Evolutionary conservation across 2,888 invertebrate genomes (phyloP).

Genomic region (Quadroppia sp.): DNA sequence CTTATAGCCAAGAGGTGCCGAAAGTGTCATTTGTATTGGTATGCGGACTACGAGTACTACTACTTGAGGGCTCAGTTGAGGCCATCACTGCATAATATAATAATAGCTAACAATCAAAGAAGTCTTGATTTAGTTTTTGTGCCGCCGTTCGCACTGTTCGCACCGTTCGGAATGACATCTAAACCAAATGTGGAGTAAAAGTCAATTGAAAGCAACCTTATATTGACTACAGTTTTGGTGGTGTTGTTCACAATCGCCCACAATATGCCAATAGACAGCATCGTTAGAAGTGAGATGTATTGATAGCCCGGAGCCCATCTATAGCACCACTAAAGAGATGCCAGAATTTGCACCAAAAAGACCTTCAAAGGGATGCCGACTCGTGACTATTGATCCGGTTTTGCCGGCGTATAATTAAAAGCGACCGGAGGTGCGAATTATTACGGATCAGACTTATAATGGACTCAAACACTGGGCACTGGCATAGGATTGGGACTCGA

Average conservation of each 20-base stretch:
- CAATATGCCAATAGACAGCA: conserved; percentile 37
- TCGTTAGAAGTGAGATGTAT: conserved; percentile 42
- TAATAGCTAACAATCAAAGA: conserved; percentile 1
- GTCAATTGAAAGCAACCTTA: conserved; percentile 5
- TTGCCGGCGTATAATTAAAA: conserved; percentile 47
- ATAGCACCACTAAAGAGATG: conserved; percentile 30
- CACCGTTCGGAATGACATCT: conserved; percentile 22
- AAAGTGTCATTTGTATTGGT: conserved; percentile 33
- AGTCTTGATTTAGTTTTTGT: conserved; percentile 22
- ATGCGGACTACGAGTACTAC: conserved; percentile 19
- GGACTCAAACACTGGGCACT: conserved; percentile 5
- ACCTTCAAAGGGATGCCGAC: conserved; percentile 40
- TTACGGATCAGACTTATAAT: conserved; percentile 25
- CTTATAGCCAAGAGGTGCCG: conserved; percentile 22
- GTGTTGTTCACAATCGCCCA: conserved; percentile 26
- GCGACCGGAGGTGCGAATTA: conserved; percentile 47
- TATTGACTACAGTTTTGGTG: not conserved
- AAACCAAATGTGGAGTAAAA: not conserved
- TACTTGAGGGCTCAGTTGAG: not conserved
- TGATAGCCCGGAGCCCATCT: conserved; percentile 39
- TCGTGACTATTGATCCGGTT: conserved; percentile 44
- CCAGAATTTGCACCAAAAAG: conserved; percentile 31
- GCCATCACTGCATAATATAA: conserved; percentile 15
- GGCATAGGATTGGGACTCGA: not conserved
- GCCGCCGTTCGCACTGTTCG: not conserved